Evolutionary conservation across 2,797 vertebrate species (phyloP).

Genomic region (Phrynocephalus guinanensis): DNA sequence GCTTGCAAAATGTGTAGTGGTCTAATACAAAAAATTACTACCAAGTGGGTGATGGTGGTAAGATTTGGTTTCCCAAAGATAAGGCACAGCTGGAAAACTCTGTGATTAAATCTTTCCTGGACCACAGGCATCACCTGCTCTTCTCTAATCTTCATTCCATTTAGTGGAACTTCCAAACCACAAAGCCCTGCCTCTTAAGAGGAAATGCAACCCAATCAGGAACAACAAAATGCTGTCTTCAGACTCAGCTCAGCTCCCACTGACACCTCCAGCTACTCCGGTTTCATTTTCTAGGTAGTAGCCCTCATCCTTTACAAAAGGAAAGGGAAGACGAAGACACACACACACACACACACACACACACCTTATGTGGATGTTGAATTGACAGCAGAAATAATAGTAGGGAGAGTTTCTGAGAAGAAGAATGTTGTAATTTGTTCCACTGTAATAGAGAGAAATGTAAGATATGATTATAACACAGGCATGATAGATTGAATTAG

Average conservation of each 20-base stretch:
- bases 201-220: neutral
- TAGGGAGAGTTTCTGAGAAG: slow-evolving; percentile 53
- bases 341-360: too few species aligned
- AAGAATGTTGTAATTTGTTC: slow-evolving; percentile 66
- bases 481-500: slow-evolving; percentile 67
- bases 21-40: neutral
- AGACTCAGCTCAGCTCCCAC: neutral
- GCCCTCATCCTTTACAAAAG: neutral
- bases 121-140: neutral
- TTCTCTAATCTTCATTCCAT: neutral
- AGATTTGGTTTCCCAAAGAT: neutral
- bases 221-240: neutral
- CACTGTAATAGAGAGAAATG: slow-evolving; percentile 62
- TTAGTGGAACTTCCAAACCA: neutral
- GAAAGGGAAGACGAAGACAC: neutral
- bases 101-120: neutral
- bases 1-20: neutral
- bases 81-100: neutral
- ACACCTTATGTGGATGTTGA: slow-evolving; percentile 27
- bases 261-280: neutral
- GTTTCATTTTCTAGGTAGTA: neutral
- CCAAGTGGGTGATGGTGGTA: neutral
- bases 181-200: neutral
- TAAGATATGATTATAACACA: slow-evolving; percentile 71
- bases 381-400: slow-evolving; percentile 59